A percentile compares a stretch with the other conserved stretches of the same genome.
Evolutionary conservation across 1,140 invertebrate species (phyloP).

Genomic region (Pristionchus pacificus): DNA sequence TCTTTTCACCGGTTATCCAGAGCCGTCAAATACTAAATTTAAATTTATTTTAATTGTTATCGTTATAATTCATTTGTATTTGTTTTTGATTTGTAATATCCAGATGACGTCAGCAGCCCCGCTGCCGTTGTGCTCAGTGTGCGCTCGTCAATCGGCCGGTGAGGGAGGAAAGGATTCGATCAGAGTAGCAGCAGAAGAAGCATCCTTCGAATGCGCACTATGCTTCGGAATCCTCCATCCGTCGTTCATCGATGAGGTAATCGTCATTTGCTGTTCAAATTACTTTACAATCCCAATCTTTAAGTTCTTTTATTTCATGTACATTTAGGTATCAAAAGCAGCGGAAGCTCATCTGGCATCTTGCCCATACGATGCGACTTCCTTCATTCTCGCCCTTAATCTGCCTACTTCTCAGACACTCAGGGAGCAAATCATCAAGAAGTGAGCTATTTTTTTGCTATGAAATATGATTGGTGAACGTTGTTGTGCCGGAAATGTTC

Average conservation of each 20-base stretch:
- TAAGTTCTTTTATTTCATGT: background rate
- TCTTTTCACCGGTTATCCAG: too few relatives aligned
- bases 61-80: too few relatives aligned
- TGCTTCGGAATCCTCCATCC: slow-evolving; percentile 41
- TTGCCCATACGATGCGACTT: slow-evolving; percentile 41
- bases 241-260: slow-evolving; percentile 24
- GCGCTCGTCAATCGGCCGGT: too few relatives aligned
- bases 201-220: slow-evolving; percentile 29
- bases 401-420: slow-evolving; percentile 44
- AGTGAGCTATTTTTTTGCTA: slow-evolving; percentile 12
- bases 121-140: too few relatives aligned
- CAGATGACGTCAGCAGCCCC: too few relatives aligned
- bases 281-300: background rate
- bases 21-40: too few relatives aligned
- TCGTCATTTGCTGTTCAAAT: background rate
- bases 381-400: slow-evolving; percentile 51
- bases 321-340: slow-evolving; percentile 22
- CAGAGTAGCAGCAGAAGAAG: too few relatives aligned
- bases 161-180: too few relatives aligned
- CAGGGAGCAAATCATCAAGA: slow-evolving; percentile 33
- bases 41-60: too few relatives aligned
- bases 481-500: slow-evolving; percentile 14
- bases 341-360: slow-evolving; percentile 19
- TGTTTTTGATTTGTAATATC: too few relatives aligned
- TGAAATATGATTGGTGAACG: slow-evolving; percentile 17